phyloP scores from a whole-genome alignment of 2,888 invertebrate genomes.

The Drosophila peninsularis region DNA sequence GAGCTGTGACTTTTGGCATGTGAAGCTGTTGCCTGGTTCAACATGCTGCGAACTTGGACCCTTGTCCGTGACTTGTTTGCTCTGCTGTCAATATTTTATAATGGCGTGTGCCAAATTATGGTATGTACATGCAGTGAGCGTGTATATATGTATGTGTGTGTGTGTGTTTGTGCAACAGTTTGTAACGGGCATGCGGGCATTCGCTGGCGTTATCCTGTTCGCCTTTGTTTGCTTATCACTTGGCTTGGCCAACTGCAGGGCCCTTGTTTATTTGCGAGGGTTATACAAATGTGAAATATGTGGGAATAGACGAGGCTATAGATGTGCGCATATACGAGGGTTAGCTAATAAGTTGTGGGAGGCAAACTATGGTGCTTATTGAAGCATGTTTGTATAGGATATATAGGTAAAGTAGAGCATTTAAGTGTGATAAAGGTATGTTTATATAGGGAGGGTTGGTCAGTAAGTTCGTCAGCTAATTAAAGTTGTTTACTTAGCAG shows the following conservation, averaged over 20 bases:
- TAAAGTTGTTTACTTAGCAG: neutral
- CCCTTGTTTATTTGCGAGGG: constrained; percentile 40
- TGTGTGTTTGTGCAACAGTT: constrained; percentile 41
- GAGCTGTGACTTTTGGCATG: constrained; percentile 44
- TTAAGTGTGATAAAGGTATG: neutral
- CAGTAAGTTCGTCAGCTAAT: neutral
- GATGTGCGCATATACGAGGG: neutral
- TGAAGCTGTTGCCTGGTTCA: constrained; percentile 20
- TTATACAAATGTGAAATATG: constrained; percentile 39
- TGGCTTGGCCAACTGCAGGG: constrained; percentile 38
- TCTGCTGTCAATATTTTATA: constrained; percentile 67
- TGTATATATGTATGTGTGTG: neutral
- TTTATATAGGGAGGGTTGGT: neutral
- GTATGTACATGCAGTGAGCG: constrained; percentile 15
- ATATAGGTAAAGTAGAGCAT: neutral
- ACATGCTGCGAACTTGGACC: constrained; percentile 23
- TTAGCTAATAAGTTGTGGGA: neutral
- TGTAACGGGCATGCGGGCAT: constrained; percentile 47
- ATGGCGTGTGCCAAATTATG: constrained; percentile 65
- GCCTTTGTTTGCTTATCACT: constrained; percentile 66
- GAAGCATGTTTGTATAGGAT: neutral
- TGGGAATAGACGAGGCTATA: constrained; percentile 5
- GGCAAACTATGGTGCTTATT: neutral
- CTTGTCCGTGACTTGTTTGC: constrained; percentile 42
- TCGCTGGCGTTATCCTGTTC: constrained; percentile 29